Base-by-base conservation (phyloP, 2,797 vertebrate genomes). In the Podargus strigoides region DNA sequence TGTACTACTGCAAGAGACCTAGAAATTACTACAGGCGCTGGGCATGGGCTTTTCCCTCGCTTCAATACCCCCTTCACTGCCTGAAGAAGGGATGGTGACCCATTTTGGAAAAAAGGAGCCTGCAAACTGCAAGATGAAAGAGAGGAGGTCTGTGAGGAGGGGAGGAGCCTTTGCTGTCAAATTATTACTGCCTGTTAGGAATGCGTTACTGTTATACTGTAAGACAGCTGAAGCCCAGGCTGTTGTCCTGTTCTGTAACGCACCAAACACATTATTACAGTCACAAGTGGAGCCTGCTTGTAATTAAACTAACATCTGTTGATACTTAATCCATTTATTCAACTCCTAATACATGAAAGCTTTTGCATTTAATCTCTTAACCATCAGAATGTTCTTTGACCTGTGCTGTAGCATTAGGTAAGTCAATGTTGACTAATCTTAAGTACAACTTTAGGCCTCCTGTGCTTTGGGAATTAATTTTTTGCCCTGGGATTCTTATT, bases 231-330 rank as follows among this genome's bases (percentile, higher is more conserved):
- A 91, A 94, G 70, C 18, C 63, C 87, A 84, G 63, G 52, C 85
- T 10, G 5, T 49, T 78, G 67, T 42, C 90, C 84, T 49, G 5
- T 22, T 94, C 73, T 86, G 30, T 68, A 87, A 92, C 41, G 78
- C 77, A 79, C 58, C 56, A 94, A 96, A 81, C 66, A 49, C 87
- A 68, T 83, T 18, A 95, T 88, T 94, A 90, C 47, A 76, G 69
- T 76, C 82, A 76, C 92, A 85, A 97, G 69, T 86, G 67, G 34
- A 88, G 83, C 59, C 92, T 96, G 91, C 91, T 86, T 88, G 87
- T 91, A 93, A 94, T 94, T 94, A 95, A 94, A 93, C 73, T 82
- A 96, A 73, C 87, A 91, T 95, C 94, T 96, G 94, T 64, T 93
- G 91, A 87, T 84, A 73, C 53, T 89, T 95, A 96, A 96, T 91